Conservation (phyloP, 2,113 vertebrate species). For the Ceyx cyanopectus region DNA sequence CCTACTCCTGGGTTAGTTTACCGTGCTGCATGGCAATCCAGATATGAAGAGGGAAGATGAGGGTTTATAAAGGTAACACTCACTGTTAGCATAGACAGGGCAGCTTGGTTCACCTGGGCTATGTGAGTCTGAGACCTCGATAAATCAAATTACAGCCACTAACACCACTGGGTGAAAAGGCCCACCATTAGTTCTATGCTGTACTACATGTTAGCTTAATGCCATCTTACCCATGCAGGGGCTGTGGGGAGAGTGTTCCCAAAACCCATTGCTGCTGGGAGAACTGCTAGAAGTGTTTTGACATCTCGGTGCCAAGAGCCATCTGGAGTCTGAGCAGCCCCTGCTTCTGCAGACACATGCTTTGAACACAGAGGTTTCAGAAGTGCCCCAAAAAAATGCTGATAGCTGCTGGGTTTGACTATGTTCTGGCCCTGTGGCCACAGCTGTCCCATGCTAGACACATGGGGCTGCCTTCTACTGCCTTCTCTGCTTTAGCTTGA, state of each 20-base stretch:
- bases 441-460: accelerated
- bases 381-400: not conserved
- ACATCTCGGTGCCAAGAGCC: not conserved
- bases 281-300: not conserved
- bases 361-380: not conserved
- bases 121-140: accelerated
- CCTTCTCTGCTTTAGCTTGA: not conserved
- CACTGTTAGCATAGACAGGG: accelerated
- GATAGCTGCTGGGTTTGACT: not conserved
- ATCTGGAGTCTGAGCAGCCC: not conserved
- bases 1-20: not conserved
- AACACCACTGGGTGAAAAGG: not conserved
- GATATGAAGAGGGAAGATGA: accelerated
- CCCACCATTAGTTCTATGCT: accelerated
- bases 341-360: not conserved
- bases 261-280: accelerated
- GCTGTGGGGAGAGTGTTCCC: not conserved
- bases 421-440: not conserved
- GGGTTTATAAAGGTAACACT: not conserved
- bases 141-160: not conserved
- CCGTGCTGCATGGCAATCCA: accelerated
- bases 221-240: accelerated
- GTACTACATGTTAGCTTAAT: accelerated
- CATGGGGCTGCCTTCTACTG: not conserved
- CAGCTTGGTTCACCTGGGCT: not conserved